Conservation (phyloP, 2,113 vertebrate genomes). For the Crotalus tigris region DNA sequence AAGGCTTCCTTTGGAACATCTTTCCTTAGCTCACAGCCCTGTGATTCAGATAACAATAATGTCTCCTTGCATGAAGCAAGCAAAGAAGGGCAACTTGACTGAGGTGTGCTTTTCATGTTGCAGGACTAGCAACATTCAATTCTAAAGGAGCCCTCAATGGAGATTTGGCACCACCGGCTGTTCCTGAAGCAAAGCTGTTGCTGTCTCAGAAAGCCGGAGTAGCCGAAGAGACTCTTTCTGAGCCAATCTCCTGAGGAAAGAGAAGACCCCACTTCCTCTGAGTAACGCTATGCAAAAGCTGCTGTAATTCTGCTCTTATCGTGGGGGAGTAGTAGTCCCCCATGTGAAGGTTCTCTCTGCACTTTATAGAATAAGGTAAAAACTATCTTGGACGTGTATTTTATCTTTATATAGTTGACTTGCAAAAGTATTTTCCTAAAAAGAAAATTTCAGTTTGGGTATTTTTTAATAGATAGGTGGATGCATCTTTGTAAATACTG, state of each 20-base stretch:
- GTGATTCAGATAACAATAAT: too few species aligned
- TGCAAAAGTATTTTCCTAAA: constrained; percentile 83
- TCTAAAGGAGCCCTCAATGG: constrained; percentile 78
- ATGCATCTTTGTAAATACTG: constrained; percentile 68
- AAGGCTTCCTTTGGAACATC: background rate
- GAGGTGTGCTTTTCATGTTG: constrained; percentile 28
- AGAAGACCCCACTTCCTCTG: constrained; percentile 66
- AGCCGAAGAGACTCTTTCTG: constrained; percentile 65
- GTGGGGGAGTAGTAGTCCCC: constrained; percentile 72
- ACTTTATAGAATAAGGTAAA: constrained; percentile 82
- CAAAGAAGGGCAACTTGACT: background rate
- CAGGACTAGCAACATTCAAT: constrained; percentile 72
- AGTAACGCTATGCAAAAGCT: constrained; percentile 82
- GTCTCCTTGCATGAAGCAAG: background rate
- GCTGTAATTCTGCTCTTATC: constrained; percentile 74
- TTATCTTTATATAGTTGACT: constrained; percentile 84
- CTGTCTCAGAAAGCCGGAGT: constrained; percentile 68
- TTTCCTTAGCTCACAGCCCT: background rate
- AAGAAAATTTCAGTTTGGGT: constrained; percentile 68
- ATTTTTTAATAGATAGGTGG: constrained; percentile 67
- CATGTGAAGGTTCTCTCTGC: constrained; percentile 78
- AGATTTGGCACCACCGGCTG: constrained; percentile 70
- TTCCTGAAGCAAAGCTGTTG: constrained; percentile 76
- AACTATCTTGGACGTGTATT: constrained; percentile 77
- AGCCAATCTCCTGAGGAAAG: constrained; percentile 73